phyloP scores from a whole-genome alignment of 2,888 invertebrate species.

The Calameuta filiformis region DNA sequence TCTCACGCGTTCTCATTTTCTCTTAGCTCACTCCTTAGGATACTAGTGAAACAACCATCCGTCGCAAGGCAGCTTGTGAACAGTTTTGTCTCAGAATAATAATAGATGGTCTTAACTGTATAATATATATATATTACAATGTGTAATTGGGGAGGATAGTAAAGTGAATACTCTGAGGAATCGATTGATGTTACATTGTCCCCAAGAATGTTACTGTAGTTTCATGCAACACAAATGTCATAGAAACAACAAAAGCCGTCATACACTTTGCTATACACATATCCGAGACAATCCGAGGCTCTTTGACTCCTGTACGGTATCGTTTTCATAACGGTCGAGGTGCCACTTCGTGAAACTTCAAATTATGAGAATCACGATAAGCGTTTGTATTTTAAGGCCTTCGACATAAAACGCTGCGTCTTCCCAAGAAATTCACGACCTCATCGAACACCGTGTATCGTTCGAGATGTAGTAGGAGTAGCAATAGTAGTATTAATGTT shows the following conservation, averaged over 20 bases:
- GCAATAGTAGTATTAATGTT: too few relatives aligned
- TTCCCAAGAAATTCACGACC: background rate
- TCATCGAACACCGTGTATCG: background rate
- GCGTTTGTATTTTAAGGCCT: too few relatives aligned
- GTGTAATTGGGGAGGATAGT: background rate
- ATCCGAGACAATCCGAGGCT: background rate
- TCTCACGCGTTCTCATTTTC: background rate
- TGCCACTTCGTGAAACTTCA: too few relatives aligned
- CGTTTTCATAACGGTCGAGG: too few relatives aligned
- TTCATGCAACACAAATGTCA: background rate
- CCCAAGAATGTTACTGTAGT: background rate
- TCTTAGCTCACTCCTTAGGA: background rate
- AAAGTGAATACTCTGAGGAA: background rate
- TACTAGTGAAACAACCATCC: constrained; percentile 11
- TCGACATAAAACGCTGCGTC: too few relatives aligned
- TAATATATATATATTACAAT: constrained; percentile 40
- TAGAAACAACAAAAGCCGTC: constrained; percentile 1
- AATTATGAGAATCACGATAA: too few relatives aligned
- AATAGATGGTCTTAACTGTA: constrained; percentile 31
- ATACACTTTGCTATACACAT: constrained; percentile 12
- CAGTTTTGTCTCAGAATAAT: constrained; percentile 38
- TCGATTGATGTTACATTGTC: constrained; percentile 1
- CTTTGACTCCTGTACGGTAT: too few relatives aligned
- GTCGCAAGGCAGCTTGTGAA: constrained; percentile 50
- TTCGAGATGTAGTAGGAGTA: too few relatives aligned